Percentiles rank a stretch among this genome's conserved stretches.
Conservation (phyloP, 2,797 vertebrate genomes). For the Danio kyathit region DNA sequence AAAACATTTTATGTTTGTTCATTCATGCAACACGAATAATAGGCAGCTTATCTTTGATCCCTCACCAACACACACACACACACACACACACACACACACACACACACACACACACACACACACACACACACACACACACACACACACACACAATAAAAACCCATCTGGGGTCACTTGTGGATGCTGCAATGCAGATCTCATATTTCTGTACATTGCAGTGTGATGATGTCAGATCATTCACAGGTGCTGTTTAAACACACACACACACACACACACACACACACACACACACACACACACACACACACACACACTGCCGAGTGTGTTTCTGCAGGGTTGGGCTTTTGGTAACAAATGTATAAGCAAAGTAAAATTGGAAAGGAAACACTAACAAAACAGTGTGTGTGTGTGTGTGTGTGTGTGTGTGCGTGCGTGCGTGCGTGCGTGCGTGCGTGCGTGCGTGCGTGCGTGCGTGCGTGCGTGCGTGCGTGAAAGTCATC, state of each 20-base stretch:
- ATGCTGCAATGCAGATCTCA: slow-evolving; percentile 26
- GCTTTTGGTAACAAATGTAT: background rate
- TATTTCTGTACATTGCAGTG: slow-evolving; percentile 26
- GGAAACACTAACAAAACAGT: background rate
- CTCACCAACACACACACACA: slow-evolving; percentile 70
- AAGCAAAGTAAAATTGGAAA: background rate
- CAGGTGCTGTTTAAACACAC: slow-evolving; percentile 35
- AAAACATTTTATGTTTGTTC: background rate
- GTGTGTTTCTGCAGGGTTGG: background rate
- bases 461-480: no score
- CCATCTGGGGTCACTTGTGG: slow-evolving; percentile 2
- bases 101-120: slow-evolving; percentile 65
- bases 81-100: slow-evolving; percentile 64
- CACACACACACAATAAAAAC: background rate
- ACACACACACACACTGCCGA: no score
- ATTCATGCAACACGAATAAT: background rate
- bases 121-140: background rate
- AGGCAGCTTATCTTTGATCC: background rate
- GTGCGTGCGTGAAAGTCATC: no score
- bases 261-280: no score
- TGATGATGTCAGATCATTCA: slow-evolving; percentile 29
- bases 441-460: no score
- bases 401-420: no score
- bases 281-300: no score
- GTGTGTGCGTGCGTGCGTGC: no score